These are phyloP conservation scores for Polydrusus pterygomalis DNA, from an alignment of 2,888 invertebrate species.

Conservation along the genomic window DNA sequence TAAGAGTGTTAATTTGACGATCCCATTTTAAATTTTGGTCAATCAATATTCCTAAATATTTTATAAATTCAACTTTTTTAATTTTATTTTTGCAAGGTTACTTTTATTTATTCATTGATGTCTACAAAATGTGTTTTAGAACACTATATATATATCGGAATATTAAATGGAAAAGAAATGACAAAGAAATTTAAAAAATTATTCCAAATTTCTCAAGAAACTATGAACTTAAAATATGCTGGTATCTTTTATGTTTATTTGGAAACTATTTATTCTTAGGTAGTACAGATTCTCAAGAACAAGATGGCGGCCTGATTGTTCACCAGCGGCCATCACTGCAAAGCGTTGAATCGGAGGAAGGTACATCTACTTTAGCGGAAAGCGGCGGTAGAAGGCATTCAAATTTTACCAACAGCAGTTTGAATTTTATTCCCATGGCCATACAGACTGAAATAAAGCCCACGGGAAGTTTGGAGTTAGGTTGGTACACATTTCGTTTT, in stretches of 20 bases:
- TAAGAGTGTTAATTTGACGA: too few species aligned
- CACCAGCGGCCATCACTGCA: conserved; percentile 70
- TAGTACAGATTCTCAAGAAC: conserved; percentile 73
- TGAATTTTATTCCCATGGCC: conserved; percentile 73
- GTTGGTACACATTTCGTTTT: conserved; percentile 18
- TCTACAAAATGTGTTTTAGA: too few species aligned
- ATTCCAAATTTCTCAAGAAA: too few species aligned
- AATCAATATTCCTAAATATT: too few species aligned
- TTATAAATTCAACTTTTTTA: too few species aligned
- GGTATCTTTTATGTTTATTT: too few species aligned
- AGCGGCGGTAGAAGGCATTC: conserved; percentile 73
- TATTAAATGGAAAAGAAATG: conserved; percentile 64
- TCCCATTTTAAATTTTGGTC: too few species aligned
- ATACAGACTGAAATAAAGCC: conserved; percentile 71
- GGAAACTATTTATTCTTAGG: conserved; percentile 57
- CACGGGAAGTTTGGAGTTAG: conserved; percentile 76
- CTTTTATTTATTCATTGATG: too few species aligned
- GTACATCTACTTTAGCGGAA: conserved; percentile 60
- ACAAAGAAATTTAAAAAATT: background rate
- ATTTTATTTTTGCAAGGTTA: too few species aligned
- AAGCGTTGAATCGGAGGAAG: conserved; percentile 69
- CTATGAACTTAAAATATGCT: too few species aligned
- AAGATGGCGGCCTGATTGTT: conserved; percentile 73
- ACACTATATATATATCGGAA: background rate
- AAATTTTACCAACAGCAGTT: conserved; percentile 78